phyloP scores from a whole-genome alignment of 2,888 invertebrate genomes.

The Mimachlamys varia region DNA sequence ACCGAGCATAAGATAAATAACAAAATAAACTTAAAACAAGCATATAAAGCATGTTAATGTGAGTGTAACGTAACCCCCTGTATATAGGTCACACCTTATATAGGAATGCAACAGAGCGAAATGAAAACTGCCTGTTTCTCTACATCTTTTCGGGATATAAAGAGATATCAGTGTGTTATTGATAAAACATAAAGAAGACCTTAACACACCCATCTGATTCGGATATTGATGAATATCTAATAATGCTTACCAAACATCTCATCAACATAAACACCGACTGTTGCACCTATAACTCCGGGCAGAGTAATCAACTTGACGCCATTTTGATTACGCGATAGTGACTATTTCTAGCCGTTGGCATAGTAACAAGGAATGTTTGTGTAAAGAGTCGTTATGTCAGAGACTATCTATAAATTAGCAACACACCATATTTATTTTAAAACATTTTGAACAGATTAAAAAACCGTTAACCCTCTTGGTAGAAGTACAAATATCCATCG shows the following conservation, averaged over 20 bases:
- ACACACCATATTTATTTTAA: background rate
- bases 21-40: background rate
- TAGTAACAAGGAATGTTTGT: conserved; percentile 43
- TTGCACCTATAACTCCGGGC: background rate
- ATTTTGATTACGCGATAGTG: conserved; percentile 51
- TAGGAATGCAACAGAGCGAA: conserved; percentile 15
- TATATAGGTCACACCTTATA: conserved; percentile 32
- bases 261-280: conserved; percentile 27
- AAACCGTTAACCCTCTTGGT: background rate
- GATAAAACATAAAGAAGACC: background rate
- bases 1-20: background rate
- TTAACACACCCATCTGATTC: background rate
- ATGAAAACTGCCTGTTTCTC: background rate
- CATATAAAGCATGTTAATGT: background rate
- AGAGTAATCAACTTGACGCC: conserved; percentile 44
- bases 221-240: background rate
- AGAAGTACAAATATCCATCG: background rate
- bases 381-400: background rate
- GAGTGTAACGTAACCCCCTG: background rate
- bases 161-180: background rate
- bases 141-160: background rate
- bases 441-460: no score
- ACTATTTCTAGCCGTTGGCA: conserved; percentile 51
- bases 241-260: conserved; percentile 15
- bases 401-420: background rate